A percentile compares a stretch with the other conserved stretches of the same genome.
These are phyloP conservation scores for Radopholus similis DNA, from an alignment of 1,140 invertebrate species.

Conservation along the genomic window DNA sequence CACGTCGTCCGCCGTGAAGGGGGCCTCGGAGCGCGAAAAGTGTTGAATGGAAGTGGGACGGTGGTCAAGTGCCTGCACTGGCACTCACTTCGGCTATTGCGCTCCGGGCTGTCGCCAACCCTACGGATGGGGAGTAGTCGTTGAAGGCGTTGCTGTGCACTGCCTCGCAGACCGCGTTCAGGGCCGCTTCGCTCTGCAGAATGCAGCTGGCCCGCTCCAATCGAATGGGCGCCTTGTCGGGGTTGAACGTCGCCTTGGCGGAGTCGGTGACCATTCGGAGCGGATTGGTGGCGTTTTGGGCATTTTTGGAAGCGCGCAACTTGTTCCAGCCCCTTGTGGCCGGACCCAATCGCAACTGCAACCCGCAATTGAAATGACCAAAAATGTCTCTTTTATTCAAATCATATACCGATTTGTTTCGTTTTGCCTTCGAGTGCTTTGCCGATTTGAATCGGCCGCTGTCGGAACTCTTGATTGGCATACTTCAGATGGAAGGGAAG, in stretches of 20 bases:
- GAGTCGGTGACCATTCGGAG: conserved; percentile 87
- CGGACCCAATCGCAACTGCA: too few species aligned
- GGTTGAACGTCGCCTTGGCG: conserved; percentile 82
- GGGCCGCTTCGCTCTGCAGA: conserved; percentile 70
- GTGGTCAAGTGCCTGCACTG: too few species aligned
- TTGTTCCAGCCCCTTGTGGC: too few species aligned
- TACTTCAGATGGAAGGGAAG: too few species aligned
- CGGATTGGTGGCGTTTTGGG: conserved; percentile 83
- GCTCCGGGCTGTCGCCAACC: conserved; percentile 19
- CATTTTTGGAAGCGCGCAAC: conserved; percentile 72
- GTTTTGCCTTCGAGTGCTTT: too few species aligned
- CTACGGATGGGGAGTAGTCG: conserved; percentile 76
- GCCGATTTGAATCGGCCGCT: too few species aligned
- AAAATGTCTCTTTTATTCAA: too few species aligned
- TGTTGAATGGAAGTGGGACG: too few species aligned
- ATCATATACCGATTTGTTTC: too few species aligned
- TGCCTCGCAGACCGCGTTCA: conserved; percentile 75
- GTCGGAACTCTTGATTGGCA: too few species aligned
- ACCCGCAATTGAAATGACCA: too few species aligned
- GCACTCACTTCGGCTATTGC: conserved; percentile 15
- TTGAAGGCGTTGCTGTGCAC: conserved; percentile 73
- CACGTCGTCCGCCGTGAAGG: conserved; percentile 71
- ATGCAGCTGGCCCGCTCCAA: conserved; percentile 79
- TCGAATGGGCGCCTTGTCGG: conserved; percentile 84
- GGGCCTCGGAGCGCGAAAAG: conserved; percentile 41